Conservation (phyloP, 2,888 invertebrate species). For the Beris chalybata region DNA sequence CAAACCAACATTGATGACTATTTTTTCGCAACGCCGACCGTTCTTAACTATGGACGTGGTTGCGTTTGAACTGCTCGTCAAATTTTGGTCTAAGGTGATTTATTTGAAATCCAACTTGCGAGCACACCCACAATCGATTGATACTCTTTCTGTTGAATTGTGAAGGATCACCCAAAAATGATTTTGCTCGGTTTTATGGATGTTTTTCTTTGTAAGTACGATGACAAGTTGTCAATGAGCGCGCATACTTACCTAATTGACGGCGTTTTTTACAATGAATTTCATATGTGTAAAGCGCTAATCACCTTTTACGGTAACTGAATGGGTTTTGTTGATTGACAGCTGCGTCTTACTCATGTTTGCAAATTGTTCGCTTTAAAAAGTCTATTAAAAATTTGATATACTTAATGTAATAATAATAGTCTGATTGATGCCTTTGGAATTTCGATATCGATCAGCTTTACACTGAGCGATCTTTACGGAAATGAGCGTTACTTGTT, state of each 20-base stretch:
- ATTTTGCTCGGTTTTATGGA: no score
- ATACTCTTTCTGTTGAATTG: slow-evolving; percentile 1
- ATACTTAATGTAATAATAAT: no score
- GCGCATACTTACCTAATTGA: background rate
- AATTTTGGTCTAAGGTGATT: slow-evolving; percentile 25
- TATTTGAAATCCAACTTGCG: slow-evolving; percentile 15
- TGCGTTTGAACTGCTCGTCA: slow-evolving; percentile 8
- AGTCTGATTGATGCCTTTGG: no score
- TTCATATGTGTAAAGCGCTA: slow-evolving; percentile 3
- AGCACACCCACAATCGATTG: slow-evolving; percentile 24
- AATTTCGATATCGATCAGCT: no score
- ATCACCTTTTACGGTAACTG: slow-evolving; percentile 25
- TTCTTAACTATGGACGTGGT: background rate
- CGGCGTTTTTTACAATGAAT: no score
- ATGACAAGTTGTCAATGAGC: slow-evolving; percentile 24
- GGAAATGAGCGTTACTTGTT: no score
- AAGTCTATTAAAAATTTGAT: no score
- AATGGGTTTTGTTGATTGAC: background rate
- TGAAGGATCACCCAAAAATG: no score
- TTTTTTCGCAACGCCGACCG: no score
- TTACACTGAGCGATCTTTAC: no score
- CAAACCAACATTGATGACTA: no score
- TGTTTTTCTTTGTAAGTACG: background rate
- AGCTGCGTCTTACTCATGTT: slow-evolving; percentile 13
- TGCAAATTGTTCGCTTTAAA: no score